Conservation (phyloP, 2,113 vertebrate genomes). For the Chloroceryle aenea region DNA sequence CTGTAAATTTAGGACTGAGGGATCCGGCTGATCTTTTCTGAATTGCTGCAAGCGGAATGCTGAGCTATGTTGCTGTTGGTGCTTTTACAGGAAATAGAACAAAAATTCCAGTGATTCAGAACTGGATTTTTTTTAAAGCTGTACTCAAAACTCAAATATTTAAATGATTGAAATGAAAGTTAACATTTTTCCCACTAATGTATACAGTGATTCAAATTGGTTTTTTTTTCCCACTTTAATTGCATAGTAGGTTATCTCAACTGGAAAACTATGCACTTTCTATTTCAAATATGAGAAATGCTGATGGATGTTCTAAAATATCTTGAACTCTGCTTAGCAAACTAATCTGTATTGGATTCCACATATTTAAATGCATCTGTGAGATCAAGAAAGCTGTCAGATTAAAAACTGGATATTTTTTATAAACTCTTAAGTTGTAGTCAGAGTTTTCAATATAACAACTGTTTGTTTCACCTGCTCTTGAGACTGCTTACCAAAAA, state of each 20-base stretch:
- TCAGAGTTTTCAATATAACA: neutral
- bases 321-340: neutral
- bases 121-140: slow-evolving; percentile 57
- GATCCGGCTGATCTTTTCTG: slow-evolving; percentile 46
- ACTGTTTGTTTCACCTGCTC: slow-evolving; percentile 3
- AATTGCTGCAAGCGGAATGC: slow-evolving; percentile 8
- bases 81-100: slow-evolving; percentile 78
- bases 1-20: slow-evolving; percentile 22
- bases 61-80: slow-evolving; percentile 61
- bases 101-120: slow-evolving; percentile 81
- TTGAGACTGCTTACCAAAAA: neutral
- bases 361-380: neutral
- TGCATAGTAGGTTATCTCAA: neutral
- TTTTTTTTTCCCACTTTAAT: neutral
- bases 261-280: neutral
- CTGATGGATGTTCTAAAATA: neutral
- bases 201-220: neutral
- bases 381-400: neutral
- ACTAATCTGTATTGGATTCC: neutral
- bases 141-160: slow-evolving; percentile 66
- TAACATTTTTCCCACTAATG: neutral
- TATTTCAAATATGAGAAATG: neutral
- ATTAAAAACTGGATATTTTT: neutral
- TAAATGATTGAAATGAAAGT: slow-evolving; percentile 60
- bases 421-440: neutral